phyloP scores from a whole-genome alignment of 2,797 vertebrate species.

The Gymnothorax reevesii region DNA sequence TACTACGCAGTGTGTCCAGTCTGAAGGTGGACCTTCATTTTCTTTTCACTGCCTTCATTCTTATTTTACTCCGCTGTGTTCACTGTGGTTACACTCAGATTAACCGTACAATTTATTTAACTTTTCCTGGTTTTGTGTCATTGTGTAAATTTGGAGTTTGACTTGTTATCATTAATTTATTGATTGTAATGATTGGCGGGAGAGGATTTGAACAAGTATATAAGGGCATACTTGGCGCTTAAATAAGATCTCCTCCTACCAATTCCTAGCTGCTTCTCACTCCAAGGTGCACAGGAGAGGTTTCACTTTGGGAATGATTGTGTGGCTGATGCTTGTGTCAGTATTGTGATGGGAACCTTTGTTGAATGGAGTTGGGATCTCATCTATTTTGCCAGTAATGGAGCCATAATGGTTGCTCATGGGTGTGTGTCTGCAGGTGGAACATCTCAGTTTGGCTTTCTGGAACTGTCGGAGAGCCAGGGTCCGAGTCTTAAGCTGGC shows the following conservation, averaged over 20 bases:
- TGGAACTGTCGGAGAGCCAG: conserved; percentile 91
- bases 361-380: not conserved
- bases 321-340: not conserved
- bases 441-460: conserved; percentile 79
- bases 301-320: not conserved
- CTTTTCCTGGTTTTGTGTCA: not conserved
- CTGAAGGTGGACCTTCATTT: conserved; percentile 70
- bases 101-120: not conserved
- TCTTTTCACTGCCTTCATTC: not conserved
- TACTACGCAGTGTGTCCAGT: conserved; percentile 59
- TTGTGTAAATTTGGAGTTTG: not conserved
- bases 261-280: not conserved
- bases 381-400: not conserved
- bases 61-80: not conserved
- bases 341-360: not conserved
- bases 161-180: not conserved
- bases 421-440: conserved; percentile 67
- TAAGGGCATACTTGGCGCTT: not conserved
- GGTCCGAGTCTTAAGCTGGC: conserved; percentile 64
- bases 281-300: not conserved
- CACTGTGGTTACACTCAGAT: not conserved
- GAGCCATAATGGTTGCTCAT: not conserved
- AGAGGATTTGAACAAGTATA: not conserved
- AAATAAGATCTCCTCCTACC: not conserved
- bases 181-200: not conserved